phyloP scores from a whole-genome alignment of 2,888 invertebrate species.

The Micoletzkya japonica region DNA sequence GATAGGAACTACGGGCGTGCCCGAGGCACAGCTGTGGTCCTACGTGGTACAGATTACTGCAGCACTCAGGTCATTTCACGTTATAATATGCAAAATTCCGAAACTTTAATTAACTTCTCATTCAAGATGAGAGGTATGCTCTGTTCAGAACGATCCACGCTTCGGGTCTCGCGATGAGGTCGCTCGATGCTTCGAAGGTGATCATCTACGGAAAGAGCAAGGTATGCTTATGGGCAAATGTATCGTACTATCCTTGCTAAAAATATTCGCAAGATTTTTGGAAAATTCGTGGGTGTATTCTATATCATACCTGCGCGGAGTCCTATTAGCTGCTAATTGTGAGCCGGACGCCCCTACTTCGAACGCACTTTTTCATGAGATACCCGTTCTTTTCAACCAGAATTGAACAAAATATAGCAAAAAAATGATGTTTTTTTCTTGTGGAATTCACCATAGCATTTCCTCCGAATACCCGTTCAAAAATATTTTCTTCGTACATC shows the following conservation, averaged over 20 bases:
- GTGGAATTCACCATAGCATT: too few species aligned
- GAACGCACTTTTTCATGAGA: too few species aligned
- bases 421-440: too few species aligned
- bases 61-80: conserved; percentile 70
- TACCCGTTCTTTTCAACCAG: too few species aligned
- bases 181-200: conserved; percentile 89
- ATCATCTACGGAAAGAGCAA: conserved; percentile 63
- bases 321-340: too few species aligned
- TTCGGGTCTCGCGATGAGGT: conserved; percentile 78
- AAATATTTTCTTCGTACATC: too few species aligned
- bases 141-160: conserved; percentile 79
- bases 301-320: too few species aligned
- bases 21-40: conserved; percentile 91
- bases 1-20: conserved; percentile 68
- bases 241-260: too few species aligned
- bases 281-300: too few species aligned
- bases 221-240: conserved; percentile 21
- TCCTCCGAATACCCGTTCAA: not conserved
- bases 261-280: too few species aligned
- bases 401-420: too few species aligned
- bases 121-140: not conserved
- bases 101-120: not conserved
- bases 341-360: too few species aligned
- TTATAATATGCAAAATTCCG: not conserved
- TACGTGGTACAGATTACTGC: conserved; percentile 92